phyloP scores from a whole-genome alignment of 2,888 invertebrate genomes.

The Euplagia quadripunctaria region DNA sequence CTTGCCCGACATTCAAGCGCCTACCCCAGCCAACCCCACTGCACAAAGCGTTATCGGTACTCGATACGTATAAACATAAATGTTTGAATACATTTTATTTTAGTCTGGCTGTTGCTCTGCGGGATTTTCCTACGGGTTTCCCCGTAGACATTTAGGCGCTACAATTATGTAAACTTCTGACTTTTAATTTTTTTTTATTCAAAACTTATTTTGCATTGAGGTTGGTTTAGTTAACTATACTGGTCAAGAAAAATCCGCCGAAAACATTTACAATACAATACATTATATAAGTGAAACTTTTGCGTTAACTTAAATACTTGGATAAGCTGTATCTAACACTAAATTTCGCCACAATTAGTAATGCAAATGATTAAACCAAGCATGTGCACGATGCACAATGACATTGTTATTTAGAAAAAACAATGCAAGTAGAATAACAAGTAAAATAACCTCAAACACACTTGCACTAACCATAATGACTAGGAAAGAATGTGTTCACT shows the following conservation, averaged over 20 bases:
- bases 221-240: neutral
- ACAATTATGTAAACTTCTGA: too few species aligned
- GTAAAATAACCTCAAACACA: neutral
- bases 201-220: neutral
- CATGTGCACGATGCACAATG: neutral
- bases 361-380: too few species aligned
- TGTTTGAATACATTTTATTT: slow-evolving; percentile 35
- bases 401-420: neutral
- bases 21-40: slow-evolving; percentile 59
- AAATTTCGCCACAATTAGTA: too few species aligned
- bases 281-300: too few species aligned
- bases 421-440: neutral
- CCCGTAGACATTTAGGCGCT: slow-evolving; percentile 12
- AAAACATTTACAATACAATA: too few species aligned
- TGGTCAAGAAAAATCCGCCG: too few species aligned
- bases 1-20: slow-evolving; percentile 86
- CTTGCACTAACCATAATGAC: neutral
- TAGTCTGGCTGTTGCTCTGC: slow-evolving; percentile 8
- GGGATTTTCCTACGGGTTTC: slow-evolving; percentile 31
- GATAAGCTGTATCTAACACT: too few species aligned
- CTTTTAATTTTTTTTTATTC: neutral
- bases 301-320: too few species aligned
- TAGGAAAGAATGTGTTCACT: neutral
- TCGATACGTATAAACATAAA: slow-evolving; percentile 45
- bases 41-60: slow-evolving; percentile 63